Evolutionary conservation across 2,797 vertebrate species (phyloP), one percentile per base, ranked within the genome.

Genomic region (Gambelia wislizenii): DNA sequence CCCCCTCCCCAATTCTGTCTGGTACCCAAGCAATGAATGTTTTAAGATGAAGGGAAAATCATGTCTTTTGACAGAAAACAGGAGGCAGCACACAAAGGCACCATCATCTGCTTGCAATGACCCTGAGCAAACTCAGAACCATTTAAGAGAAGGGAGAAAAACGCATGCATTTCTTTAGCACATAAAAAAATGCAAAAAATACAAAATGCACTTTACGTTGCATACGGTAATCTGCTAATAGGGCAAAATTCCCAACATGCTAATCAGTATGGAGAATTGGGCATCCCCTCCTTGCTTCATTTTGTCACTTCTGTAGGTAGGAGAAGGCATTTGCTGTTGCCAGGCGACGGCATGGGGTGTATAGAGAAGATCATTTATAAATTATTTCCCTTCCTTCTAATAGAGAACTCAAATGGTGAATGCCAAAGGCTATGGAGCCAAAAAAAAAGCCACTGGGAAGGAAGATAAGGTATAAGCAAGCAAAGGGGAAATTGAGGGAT

Each of bases 51-150:
- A 89, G 20, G 52, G 47, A 69, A 47, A 74, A 69, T 70, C 44
- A 56, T 78, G 0, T 69, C 92, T 90, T 87, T 61, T 75, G 87
- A 81, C 27, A 42, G 87, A 52, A 85, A 80, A n/a, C 89, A 92
- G 91, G 80, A 88, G 88, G 87, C 61, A 39, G 67, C 22, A 12
- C 27, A 47, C 30, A 85, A 75, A 77, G 42, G 30, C 76, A 54
- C 18, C 20, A 52, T 42, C 47, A 13, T 54, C 49, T 39, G 59
- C 77, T 39, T 20, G n/a, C 77, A n/a, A 9, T 69, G 47, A 70
- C 49, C 49, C 76, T 33, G 77, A 87, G 6, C 30, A n/a, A 56
- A 74, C 67, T 39, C 22, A 54, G 36, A 56, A 13, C 52, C 8
- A 13, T 36, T 56, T 20, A 20, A 8, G 81, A 10, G 39, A 16